phyloP scores from a whole-genome alignment of 2,888 invertebrate species.

The Fragum sueziense region DNA sequence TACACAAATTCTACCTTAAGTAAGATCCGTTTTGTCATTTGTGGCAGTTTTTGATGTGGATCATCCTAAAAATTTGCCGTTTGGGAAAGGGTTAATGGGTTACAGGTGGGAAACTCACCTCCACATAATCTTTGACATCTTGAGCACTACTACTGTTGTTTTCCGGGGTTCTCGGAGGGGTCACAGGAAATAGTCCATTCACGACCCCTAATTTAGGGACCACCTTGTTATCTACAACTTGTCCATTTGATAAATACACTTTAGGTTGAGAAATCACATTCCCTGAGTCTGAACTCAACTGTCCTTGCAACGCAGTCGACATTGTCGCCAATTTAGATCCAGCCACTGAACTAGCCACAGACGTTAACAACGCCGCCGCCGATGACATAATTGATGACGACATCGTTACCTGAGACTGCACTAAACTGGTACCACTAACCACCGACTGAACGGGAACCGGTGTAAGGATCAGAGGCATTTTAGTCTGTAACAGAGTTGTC shows the following conservation, averaged over 20 bases:
- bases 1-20: no score
- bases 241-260: constrained; percentile 47
- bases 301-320: neutral
- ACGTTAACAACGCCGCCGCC: neutral
- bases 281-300: neutral
- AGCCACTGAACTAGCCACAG: neutral
- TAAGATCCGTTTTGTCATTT: no score
- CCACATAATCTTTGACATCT: neutral
- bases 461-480: constrained; percentile 49
- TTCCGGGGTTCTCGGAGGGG: constrained; percentile 77
- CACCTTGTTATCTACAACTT: constrained; percentile 34
- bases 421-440: neutral
- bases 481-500: constrained; percentile 40
- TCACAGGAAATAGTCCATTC: constrained; percentile 76
- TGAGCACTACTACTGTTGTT: constrained; percentile 20
- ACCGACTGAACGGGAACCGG: constrained; percentile 38
- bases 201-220: constrained; percentile 21
- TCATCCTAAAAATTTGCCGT: no score
- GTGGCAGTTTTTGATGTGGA: no score
- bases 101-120: no score
- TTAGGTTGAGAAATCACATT: neutral
- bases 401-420: constrained; percentile 5
- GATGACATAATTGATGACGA: constrained; percentile 10
- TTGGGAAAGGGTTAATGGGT: no score
- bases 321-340: neutral